Evolutionary conservation across 2,888 invertebrate species (phyloP), one percentile per base, ranked within the genome.

Genomic region (Tenthredo distinguenda): DNA sequence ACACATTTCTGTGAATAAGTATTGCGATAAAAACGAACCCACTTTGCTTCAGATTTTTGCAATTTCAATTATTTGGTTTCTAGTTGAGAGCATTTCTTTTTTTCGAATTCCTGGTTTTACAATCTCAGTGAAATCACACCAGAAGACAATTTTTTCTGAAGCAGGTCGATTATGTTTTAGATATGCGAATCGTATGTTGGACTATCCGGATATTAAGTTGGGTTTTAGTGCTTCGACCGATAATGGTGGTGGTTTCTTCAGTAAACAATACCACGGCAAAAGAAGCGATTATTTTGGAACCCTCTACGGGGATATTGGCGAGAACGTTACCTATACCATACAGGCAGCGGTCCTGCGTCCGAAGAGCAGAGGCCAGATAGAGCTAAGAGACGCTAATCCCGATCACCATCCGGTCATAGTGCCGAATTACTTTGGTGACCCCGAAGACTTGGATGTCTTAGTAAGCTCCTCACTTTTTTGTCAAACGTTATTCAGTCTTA

Each of bases 381-480:
- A 95, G 88, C 93, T 99, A 1, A 95, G 94, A 88, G 96, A 97
- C 77, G 94, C 94, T 0, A 95, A 97, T 91, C 97, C 98, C 0
- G 94, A 95, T 84, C 95, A 96, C 0, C 96, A 97, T 88, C 98
- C 99, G 0, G 92, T 96, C n/a, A 98, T 99, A 86, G 96, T 97
- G 92, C 97, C 99, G 0, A 98, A 98, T 92, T 99, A 99, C 92
- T 97, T 96, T 90, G 93, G 95, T 0, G 95, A 97, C 90, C 96
- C 96, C 0, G 93, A 95, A 47, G 77, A 55, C 34, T 50, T 97
- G 31, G 95, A 95, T 88, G 93, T 96, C 83, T 93, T 97, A 94
- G 97, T 97, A 95, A 94, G 95, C 92, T 76, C 84, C 68, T 50
- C 10, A 72, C 72, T 55, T 77, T 15, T 7, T n/a, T 18, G 15